Evolutionary conservation across 2,113 vertebrate species (phyloP), one percentile per base, ranked within the genome.

Genomic region (Cyanoramphus novaezelandiae): DNA sequence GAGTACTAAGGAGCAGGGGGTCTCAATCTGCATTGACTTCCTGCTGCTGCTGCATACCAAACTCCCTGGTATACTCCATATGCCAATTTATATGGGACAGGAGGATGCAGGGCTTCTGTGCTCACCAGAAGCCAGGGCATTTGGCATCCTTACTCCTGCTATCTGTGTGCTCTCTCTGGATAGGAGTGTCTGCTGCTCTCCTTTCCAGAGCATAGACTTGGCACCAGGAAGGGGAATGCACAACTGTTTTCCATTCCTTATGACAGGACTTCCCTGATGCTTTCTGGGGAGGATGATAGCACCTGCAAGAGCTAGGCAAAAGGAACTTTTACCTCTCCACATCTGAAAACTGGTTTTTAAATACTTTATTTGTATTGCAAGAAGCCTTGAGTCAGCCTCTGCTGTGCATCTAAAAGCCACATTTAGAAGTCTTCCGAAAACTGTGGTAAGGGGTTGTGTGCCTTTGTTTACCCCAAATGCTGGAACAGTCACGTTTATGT

Each of bases 121-220:
- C 29, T 84, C 60, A 41, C 31, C 37, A 67, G 31, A 35, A 75
- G 7, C 46, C 1, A 1, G 29, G 9, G 9, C 4, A 8, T 76
- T 33, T 55, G 79, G 15, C 35, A 68, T 25, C 33, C 35, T 76
- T 20, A 15, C 8, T 80, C 29, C 23, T 55, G 39, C 10, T 50
- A 17, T 46, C 29, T 1, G 0, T 41, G 28, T 3, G 55, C 8
- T 28, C 0, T 2, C 23, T 59, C 46, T 4, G 1, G 37, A 21
- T 74, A 46, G 69, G 39, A 39, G 8, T 9, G 14, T 16, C 29
- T 24, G 13, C 43, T 57, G 14, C 44, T 59, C n/a, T 63, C 17
- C 37, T 60, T 37, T 47, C 14, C 52, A 29, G 44, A 43, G 39
- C 35, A 29, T 0, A 0, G 25, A 10, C 25, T 31, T 1, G 0